A percentile compares a stretch with the other conserved stretches of the same genome.
phyloP scores from a whole-genome alignment of 2,113 vertebrate genomes.

The Myrmophylax atrothorax region DNA sequence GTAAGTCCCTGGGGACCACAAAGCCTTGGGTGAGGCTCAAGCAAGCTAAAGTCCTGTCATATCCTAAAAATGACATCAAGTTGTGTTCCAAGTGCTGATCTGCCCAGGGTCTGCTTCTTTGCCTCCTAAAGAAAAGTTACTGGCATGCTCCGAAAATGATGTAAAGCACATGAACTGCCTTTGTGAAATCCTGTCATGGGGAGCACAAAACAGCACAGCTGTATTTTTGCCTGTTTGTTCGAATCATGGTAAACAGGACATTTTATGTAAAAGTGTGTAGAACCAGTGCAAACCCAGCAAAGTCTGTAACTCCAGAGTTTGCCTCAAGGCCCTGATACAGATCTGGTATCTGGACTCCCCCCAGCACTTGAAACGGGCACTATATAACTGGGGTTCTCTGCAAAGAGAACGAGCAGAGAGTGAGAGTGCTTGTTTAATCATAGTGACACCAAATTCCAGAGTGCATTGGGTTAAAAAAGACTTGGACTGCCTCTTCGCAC shows the following conservation, averaged over 20 bases:
- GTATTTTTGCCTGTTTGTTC: neutral
- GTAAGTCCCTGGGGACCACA: neutral
- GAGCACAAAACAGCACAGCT: neutral
- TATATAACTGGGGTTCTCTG: neutral
- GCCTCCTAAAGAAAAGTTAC: neutral
- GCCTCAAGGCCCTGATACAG: neutral
- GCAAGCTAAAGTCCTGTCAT: neutral
- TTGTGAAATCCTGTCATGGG: neutral
- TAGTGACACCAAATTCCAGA: neutral
- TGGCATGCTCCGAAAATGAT: neutral
- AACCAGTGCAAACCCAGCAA: neutral
- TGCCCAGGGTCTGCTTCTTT: neutral
- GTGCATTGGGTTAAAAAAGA: neutral
- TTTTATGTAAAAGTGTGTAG: neutral
- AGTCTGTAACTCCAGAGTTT: neutral
- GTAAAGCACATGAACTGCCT: fast-evolving
- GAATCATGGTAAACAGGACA: neutral
- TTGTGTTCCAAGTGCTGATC: neutral
- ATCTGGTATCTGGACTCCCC: neutral
- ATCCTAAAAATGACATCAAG: neutral
- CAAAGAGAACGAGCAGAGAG: neutral
- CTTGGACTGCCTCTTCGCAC: neutral
- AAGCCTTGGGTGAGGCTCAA: neutral
- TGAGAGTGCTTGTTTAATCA: neutral
- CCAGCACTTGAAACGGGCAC: neutral